phyloP scores from a whole-genome alignment of 2,113 vertebrate species.

The Pangasianodon hypophthalmus region DNA sequence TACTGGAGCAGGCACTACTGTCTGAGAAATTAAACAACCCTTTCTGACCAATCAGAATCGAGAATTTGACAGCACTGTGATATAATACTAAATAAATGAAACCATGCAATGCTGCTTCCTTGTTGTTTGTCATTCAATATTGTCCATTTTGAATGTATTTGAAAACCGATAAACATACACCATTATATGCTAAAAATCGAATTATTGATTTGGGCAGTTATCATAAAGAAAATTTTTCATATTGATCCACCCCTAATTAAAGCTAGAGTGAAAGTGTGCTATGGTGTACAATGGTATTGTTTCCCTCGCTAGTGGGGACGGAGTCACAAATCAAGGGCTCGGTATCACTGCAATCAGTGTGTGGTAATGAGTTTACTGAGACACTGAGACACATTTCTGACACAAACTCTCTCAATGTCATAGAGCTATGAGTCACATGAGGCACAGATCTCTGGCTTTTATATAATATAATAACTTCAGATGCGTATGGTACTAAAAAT shows the following conservation, averaged over 20 bases:
- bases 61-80: background rate
- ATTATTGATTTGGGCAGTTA: background rate
- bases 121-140: background rate
- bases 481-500: conserved; percentile 36
- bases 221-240: background rate
- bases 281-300: background rate
- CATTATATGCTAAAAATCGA: background rate
- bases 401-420: conserved; percentile 22
- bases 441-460: background rate
- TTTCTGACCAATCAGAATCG: background rate
- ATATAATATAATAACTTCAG: conserved; percentile 19
- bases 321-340: background rate
- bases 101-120: background rate
- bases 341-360: background rate
- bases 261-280: background rate
- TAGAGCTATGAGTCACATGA: conserved; percentile 9
- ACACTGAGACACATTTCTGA: conserved; percentile 7
- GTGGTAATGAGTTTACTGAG: background rate
- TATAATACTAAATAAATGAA: background rate
- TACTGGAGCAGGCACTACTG: background rate
- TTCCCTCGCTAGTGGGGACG: background rate
- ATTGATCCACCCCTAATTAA: background rate
- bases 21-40: background rate
- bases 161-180: background rate
- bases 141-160: background rate